phyloP scores from a whole-genome alignment of 2,797 vertebrate species.

The Acomys russatus region DNA sequence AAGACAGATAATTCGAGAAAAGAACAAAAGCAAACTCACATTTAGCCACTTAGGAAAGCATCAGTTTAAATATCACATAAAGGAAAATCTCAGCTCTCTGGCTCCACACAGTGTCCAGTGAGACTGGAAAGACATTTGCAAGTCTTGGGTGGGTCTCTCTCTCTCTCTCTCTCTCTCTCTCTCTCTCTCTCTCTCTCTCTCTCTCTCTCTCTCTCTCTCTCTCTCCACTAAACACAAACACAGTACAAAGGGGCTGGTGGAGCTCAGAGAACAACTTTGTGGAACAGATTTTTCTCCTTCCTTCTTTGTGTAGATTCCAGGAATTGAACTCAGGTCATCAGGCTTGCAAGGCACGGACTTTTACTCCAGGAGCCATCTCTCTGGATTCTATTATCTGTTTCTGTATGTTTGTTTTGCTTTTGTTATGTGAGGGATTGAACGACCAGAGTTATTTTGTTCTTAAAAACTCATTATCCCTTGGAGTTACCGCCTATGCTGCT shows the following conservation, averaged over 20 bases:
- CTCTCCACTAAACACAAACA: not conserved
- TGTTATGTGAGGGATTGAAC: not conserved
- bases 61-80: not conserved
- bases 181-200: no score
- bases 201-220: not conserved
- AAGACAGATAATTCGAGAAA: not conserved
- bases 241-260: no score
- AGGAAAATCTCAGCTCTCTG: constrained; percentile 72
- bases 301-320: not conserved
- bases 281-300: not conserved
- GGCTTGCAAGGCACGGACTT: not conserved
- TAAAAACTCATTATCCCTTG: not conserved
- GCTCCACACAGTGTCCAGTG: constrained; percentile 62
- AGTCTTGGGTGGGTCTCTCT: not conserved
- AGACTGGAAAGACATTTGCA: not conserved
- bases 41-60: constrained; percentile 15
- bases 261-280: not conserved
- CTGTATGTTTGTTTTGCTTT: not conserved
- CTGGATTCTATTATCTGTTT: not conserved
- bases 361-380: not conserved
- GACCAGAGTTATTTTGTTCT: not conserved
- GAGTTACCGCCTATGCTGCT: not conserved
- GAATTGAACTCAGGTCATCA: not conserved
- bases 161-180: no score
- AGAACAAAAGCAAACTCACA: constrained; percentile 5